Evolutionary conservation across 2,113 vertebrate species (phyloP).

Genomic region (Chelonoidis abingdonii): DNA sequence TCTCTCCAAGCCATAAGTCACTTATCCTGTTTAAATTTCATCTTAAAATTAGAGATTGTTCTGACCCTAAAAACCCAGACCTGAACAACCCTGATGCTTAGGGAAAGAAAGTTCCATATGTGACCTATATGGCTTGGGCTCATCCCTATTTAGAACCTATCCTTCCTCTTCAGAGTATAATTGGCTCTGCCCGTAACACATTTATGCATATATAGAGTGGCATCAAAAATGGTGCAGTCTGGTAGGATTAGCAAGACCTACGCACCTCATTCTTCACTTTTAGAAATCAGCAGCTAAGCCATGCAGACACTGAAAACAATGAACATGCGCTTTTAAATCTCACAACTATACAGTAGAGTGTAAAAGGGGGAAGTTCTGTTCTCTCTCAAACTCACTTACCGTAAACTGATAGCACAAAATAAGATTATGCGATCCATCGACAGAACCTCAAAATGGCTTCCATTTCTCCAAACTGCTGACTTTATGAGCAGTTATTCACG

Average conservation of each 20-base stretch:
- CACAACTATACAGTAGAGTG: fast-evolving
- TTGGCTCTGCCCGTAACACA: not conserved
- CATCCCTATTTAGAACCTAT: not conserved
- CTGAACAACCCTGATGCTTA: not conserved
- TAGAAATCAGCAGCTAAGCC: not conserved
- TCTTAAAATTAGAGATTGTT: not conserved
- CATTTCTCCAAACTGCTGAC: not conserved
- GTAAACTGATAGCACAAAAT: conserved; percentile 16
- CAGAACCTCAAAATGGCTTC: not conserved
- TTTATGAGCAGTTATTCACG: conserved; percentile 11
- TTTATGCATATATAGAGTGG: not conserved
- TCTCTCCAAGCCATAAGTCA: not conserved
- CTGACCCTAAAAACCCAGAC: not conserved
- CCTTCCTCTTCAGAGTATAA: not conserved
- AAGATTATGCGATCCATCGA: conserved; percentile 31
- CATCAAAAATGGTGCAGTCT: not conserved
- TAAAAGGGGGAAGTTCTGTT: not conserved
- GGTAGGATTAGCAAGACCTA: fast-evolving
- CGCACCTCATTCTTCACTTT: fast-evolving
- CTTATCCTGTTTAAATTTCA: not conserved
- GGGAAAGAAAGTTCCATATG: not conserved
- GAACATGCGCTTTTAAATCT: fast-evolving
- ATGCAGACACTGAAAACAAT: fast-evolving
- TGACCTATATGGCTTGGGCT: fast-evolving
- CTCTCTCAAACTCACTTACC: fast-evolving